These are phyloP conservation scores for Bilobella aurantiaca DNA, from an alignment of 1,140 invertebrate genomes.

Conservation along the genomic window DNA sequence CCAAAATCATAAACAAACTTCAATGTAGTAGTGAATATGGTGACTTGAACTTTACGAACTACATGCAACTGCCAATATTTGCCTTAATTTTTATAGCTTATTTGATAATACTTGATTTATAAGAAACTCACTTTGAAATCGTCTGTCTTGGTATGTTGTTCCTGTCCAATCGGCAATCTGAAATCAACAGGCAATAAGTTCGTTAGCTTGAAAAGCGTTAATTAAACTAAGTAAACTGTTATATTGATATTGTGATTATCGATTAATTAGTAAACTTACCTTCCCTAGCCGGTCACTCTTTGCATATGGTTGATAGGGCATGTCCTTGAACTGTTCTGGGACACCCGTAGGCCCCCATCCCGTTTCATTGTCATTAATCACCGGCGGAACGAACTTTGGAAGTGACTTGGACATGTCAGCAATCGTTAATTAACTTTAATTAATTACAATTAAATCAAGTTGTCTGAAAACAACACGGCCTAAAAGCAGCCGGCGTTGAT, in stretches of 20 bases:
- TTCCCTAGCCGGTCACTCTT: slow-evolving; percentile 94
- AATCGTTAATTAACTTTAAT: background rate
- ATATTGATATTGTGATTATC: no score
- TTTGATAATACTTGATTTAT: slow-evolving; percentile 2
- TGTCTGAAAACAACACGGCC: background rate
- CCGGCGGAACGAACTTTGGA: slow-evolving; percentile 52
- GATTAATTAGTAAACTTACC: slow-evolving; percentile 41
- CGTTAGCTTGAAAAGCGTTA: no score
- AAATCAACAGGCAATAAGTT: slow-evolving; percentile 34
- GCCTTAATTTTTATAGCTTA: no score
- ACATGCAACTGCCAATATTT: no score
- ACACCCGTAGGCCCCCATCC: slow-evolving; percentile 94
- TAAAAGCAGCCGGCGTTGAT: background rate
- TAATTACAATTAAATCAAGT: background rate
- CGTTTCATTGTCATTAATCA: slow-evolving; percentile 74
- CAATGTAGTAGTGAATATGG: no score
- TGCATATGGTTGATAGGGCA: slow-evolving; percentile 96
- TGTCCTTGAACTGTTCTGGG: slow-evolving; percentile 90
- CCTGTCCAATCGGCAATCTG: slow-evolving; percentile 95
- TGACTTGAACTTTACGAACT: no score
- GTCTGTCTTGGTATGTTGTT: slow-evolving; percentile 85
- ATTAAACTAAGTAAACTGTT: no score
- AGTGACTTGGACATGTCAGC: slow-evolving; percentile 32
- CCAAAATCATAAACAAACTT: no score
- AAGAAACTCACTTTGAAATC: slow-evolving; percentile 73